Base-by-base conservation (phyloP, 2,888 invertebrate species). In the Ichneumon xanthorius region DNA sequence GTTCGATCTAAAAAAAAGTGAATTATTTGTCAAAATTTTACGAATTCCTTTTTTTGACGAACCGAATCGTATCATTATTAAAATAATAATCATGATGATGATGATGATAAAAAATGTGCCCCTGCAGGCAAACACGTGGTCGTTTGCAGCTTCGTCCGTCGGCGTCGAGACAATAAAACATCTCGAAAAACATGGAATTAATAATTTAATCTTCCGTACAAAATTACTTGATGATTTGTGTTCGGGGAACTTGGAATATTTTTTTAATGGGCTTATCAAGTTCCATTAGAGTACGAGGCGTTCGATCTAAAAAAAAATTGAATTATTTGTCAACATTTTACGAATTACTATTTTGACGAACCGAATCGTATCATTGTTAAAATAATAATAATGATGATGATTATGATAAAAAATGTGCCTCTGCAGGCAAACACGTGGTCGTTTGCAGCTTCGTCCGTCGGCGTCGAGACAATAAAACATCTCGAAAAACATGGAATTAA, bases 131-230 rank as follows among this genome's bases (percentile, higher is more conserved):
- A 63, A 67, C 53, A 50, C 67, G 53, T 76, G 50, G 33, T 77
- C 76, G 67, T 16, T 19, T 48, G 6, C 53, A 6, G 76, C 67
- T 40, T 55, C 26, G 7, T 19, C 5, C 50, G 63, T 67, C 65
- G 67, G 53, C 76, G n/a, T 53, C 76, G 76, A 53, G 67, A 77
- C 76, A 67, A 77, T 67, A 67, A 77, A 84, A 86, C 73, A 75
- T 48, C 70, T 80, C 84, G n/a, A n/a, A n/a, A n/a, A n/a, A n/a
- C n/a, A n/a, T n/a, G n/a, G n/a, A n/a, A n/a, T n/a, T n/a, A n/a
- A n/a, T n/a, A n/a, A n/a, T n/a, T n/a, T n/a, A n/a, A n/a, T n/a
- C n/a, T n/a, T n/a, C n/a, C n/a, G n/a, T n/a, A n/a, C n/a, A n/a
- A n/a, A n/a, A n/a, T n/a, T n/a, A n/a, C n/a, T n/a, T n/a, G n/a